Percentiles rank a stretch among this genome's conserved stretches.
phyloP scores from a whole-genome alignment of 2,797 vertebrate species.

The Mormyrops boulengeri region DNA sequence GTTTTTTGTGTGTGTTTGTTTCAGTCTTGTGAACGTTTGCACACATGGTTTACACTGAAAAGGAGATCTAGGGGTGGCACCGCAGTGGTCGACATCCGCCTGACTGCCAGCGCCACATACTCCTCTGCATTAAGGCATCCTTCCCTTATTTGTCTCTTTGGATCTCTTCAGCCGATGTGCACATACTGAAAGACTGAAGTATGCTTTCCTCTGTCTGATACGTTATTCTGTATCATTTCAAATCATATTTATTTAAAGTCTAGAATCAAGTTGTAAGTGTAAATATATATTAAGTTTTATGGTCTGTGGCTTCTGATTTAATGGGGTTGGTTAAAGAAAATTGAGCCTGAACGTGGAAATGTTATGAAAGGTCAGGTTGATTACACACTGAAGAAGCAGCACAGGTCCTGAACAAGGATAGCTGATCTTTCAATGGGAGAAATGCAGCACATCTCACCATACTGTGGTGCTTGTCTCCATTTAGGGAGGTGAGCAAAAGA shows the following conservation, averaged over 20 bases:
- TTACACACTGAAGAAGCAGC: neutral
- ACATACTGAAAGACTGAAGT: conserved; percentile 47
- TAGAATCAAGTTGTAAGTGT: conserved; percentile 21
- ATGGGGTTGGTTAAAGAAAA: neutral
- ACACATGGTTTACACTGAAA: neutral
- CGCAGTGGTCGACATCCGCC: neutral
- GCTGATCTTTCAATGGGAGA: neutral
- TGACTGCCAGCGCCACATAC: conserved; percentile 24
- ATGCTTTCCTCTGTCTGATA: conserved; percentile 49
- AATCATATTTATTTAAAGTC: conserved; percentile 65
- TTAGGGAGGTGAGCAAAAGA: conserved; percentile 18
- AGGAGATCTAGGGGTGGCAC: neutral
- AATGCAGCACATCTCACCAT: conserved; percentile 5
- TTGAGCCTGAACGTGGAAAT: neutral
- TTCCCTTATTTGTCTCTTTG: neutral
- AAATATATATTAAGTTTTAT: conserved; percentile 25
- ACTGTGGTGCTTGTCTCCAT: neutral
- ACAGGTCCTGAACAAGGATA: neutral
- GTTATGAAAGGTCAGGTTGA: neutral
- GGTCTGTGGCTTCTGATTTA: conserved; percentile 11
- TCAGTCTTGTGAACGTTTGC: neutral
- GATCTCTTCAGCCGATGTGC: conserved; percentile 44
- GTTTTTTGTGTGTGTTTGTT: neutral
- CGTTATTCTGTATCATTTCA: conserved; percentile 57
- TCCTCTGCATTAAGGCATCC: conserved; percentile 15